Evolutionary conservation across 1,140 invertebrate genomes (phyloP).

Genomic region (Philopotamus ludificatus): DNA sequence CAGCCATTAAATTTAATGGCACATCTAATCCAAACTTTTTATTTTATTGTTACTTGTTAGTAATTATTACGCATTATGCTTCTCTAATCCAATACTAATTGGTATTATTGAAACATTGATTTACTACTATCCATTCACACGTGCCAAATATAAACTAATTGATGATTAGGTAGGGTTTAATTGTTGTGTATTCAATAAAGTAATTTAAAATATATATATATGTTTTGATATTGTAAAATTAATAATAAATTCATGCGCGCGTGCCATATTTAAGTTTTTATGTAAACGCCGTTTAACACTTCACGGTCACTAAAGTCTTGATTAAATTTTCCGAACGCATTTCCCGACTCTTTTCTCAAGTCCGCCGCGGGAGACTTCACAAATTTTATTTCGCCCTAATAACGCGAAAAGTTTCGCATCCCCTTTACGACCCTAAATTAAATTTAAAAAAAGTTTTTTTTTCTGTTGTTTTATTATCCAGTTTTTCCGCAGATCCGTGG

Average conservation of each 20-base stretch:
- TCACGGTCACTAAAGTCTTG: slow-evolving; percentile 16
- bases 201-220: too few species aligned
- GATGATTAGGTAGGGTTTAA: too few species aligned
- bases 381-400: slow-evolving; percentile 33
- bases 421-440: slow-evolving; percentile 33
- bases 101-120: too few species aligned
- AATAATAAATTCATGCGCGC: too few species aligned
- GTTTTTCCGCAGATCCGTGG: slow-evolving; percentile 10
- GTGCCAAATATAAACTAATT: too few species aligned
- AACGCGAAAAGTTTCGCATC: slow-evolving; percentile 22
- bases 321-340: slow-evolving; percentile 25
- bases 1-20: too few species aligned
- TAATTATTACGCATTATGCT: too few species aligned
- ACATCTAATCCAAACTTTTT: too few species aligned
- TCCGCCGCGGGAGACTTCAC: slow-evolving; percentile 15
- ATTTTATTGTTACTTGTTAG: too few species aligned
- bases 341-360: neutral
- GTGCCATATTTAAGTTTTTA: neutral
- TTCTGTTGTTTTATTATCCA: slow-evolving; percentile 32
- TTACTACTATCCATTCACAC: too few species aligned
- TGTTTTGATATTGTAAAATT: slow-evolving; percentile 19
- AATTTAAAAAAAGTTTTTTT: slow-evolving; percentile 38
- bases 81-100: too few species aligned
- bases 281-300: slow-evolving; percentile 8
- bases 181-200: too few species aligned